Conservation (phyloP, 2,113 vertebrate species). For the Myrmecobius fasciatus region DNA sequence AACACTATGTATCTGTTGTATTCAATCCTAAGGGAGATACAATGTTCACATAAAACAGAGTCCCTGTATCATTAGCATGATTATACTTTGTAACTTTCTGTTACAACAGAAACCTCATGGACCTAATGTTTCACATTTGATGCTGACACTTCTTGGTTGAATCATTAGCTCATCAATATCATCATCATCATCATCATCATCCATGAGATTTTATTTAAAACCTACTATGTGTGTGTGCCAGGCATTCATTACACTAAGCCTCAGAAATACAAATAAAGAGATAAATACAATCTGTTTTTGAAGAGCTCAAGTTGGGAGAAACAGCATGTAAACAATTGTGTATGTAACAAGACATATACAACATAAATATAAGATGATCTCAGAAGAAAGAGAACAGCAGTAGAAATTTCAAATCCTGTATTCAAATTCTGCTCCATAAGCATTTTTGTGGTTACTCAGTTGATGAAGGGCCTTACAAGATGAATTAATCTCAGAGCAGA, state of each 20-base stretch:
- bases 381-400: neutral
- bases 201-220: neutral
- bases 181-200: neutral
- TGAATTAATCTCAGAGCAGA: slow-evolving; percentile 94
- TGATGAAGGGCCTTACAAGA: slow-evolving; percentile 94
- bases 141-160: neutral
- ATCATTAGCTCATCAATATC: neutral
- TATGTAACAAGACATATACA: neutral
- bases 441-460: slow-evolving; percentile 90
- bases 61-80: neutral
- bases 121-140: neutral
- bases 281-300: neutral
- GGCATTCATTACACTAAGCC: neutral
- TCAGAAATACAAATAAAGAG: neutral
- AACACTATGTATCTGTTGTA: neutral
- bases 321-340: neutral
- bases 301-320: neutral
- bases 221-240: neutral
- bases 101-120: neutral
- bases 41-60: neutral
- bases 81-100: neutral
- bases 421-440: slow-evolving; percentile 92
- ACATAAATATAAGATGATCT: neutral
- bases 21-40: neutral
- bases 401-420: slow-evolving; percentile 84